A percentile compares a stretch with the other conserved stretches of the same genome.
Evolutionary conservation across 2,113 vertebrate species (phyloP).

Genomic region (Axis porcinus): DNA sequence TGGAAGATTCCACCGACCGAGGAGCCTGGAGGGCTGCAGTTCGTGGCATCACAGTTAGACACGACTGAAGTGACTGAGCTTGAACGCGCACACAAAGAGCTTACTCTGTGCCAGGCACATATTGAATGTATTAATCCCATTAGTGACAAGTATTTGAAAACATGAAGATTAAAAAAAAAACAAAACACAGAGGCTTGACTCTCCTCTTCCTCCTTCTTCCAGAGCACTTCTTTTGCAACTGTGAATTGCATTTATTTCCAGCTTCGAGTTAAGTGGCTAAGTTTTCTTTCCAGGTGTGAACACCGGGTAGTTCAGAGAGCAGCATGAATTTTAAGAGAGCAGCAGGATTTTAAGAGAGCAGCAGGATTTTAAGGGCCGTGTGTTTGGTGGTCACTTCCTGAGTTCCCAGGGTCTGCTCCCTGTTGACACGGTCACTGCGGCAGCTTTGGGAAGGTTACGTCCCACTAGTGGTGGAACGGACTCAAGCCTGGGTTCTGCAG

Average conservation of each 20-base stretch:
- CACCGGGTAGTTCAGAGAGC: not conserved
- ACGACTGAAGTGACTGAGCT: not conserved
- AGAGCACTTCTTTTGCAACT: not conserved
- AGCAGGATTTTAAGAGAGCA: not conserved
- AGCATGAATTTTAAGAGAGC: not conserved
- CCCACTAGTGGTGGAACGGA: no score
- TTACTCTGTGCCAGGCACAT: not conserved
- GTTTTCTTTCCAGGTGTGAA: constrained; percentile 1
- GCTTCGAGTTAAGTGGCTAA: not conserved
- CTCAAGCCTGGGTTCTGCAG: not conserved
- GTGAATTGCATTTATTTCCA: not conserved
- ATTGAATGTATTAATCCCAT: not conserved
- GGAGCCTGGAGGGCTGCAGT: not conserved
- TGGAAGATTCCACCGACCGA: not conserved
- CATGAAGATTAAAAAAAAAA: accelerated
- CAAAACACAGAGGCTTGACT: not conserved
- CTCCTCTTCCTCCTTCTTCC: not conserved
- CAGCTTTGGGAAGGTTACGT: not conserved
- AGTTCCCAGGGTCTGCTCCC: accelerated
- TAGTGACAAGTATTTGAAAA: not conserved
- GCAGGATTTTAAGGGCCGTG: not conserved
- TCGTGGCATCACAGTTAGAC: not conserved
- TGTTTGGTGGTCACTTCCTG: not conserved
- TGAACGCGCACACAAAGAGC: not conserved
- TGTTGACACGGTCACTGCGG: not conserved